Evolutionary conservation across 2,113 vertebrate genomes (phyloP), one percentile per base, ranked within the genome.

Genomic region (Echinops telfairi): DNA sequence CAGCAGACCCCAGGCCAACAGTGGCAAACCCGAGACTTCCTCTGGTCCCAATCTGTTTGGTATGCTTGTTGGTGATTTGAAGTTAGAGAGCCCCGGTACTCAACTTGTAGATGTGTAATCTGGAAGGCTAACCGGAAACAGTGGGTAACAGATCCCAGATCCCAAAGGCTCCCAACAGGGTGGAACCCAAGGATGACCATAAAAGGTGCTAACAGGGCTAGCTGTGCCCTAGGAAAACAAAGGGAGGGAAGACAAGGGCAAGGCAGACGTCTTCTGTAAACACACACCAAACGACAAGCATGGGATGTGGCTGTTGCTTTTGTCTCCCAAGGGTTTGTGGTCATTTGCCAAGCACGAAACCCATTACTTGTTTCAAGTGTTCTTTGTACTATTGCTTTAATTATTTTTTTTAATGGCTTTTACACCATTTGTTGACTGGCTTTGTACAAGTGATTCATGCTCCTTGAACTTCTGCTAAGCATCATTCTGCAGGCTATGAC

Each of bases 91-190:
- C n/a, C 77, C 64, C 33, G 73, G 57, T 27, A 33, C 88, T 90
- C 91, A 90, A 71, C 20, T 14, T 58, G 19, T 75, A 57, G 64
- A 70, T 66, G 36, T 43, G 47, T 25, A 38, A 80, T 9, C 8
- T 84, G 40, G 75, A 78, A 86, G n/a, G 36, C 57, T 66, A 27
- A 83, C 11, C 2, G 10, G 17, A 89, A 77, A 31, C 17, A 66
- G 73, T 81, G 33, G 60, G 3, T 83, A 68, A 76, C 58, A 66
- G 14, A 87, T n/a, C 40, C 68, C 36, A 29, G 43, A 76, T 43
- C 22, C 68, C 76, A 90, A 86, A 86, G 57, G 40, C 75, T 86
- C 76, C 86, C 77, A 82, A 64, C 12, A n/a, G 76, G 53, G 70
- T 77, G 12, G 38, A 77, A 31, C 27, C 53, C 76, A 77, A 19